These are phyloP conservation scores for Sinocyclocheilus maitianheensis DNA, from an alignment of 2,113 vertebrate species.

Conservation along the genomic window DNA sequence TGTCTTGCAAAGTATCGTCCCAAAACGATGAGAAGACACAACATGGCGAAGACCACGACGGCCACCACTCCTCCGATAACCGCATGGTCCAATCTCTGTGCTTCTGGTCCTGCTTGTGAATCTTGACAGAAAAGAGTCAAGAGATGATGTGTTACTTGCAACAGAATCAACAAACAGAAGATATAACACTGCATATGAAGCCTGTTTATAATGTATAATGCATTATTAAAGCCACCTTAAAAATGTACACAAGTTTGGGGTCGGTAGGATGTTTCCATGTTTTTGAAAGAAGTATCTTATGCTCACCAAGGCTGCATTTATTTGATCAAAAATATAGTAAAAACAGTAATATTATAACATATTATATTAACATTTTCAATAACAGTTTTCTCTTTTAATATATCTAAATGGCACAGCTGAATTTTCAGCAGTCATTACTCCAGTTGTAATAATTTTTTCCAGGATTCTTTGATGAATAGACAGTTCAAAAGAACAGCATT, in stretches of 20 bases:
- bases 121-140: constrained; percentile 77
- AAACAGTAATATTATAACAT: not conserved
- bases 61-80: constrained; percentile 97
- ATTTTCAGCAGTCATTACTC: not conserved
- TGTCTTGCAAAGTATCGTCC: constrained; percentile 98
- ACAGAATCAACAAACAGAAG: not conserved
- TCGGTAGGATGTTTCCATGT: not conserved
- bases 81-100: constrained; percentile 92
- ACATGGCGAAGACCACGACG: constrained; percentile 97
- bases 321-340: not conserved
- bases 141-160: not conserved
- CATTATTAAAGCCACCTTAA: not conserved
- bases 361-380: not conserved
- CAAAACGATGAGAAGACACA: constrained; percentile 96
- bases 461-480: not conserved
- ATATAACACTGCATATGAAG: not conserved
- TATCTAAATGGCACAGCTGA: not conserved
- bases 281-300: not conserved
- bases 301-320: not conserved
- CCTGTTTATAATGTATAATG: not conserved
- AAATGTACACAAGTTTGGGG: not conserved
- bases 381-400: no score
- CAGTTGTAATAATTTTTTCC: not conserved
- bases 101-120: constrained; percentile 91
- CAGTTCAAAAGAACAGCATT: not conserved